Evolutionary conservation across 2,888 invertebrate species (phyloP).

Genomic region (Thereva nobilitata): DNA sequence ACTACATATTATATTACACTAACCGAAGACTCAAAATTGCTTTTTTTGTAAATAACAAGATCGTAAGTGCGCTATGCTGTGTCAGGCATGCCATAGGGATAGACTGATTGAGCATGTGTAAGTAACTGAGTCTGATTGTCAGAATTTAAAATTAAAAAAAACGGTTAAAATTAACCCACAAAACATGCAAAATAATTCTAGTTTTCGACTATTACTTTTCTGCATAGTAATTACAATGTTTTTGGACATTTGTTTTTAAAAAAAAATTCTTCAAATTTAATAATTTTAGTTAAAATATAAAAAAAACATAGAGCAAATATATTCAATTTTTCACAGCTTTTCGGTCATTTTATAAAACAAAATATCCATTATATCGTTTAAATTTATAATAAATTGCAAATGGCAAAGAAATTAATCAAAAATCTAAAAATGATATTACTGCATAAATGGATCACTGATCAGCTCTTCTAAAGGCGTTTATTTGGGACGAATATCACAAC

Average conservation of each 20-base stretch:
- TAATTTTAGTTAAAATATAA: slow-evolving; percentile 7
- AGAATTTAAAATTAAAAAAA: too few species aligned
- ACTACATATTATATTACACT: too few species aligned
- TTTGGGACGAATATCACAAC: slow-evolving; percentile 5
- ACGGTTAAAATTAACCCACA: too few species aligned
- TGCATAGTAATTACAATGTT: background rate
- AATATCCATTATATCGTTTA: slow-evolving; percentile 26
- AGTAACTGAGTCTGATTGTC: too few species aligned
- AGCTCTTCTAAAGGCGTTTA: slow-evolving; percentile 7
- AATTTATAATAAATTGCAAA: slow-evolving; percentile 24
- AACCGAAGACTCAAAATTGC: too few species aligned
- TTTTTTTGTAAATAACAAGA: too few species aligned
- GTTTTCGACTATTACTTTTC: background rate
- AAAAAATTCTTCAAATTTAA: slow-evolving; percentile 30
- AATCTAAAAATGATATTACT: slow-evolving; percentile 6
- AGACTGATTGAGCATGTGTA: too few species aligned
- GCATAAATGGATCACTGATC: too few species aligned
- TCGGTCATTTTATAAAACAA: slow-evolving; percentile 40
- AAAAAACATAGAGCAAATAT: slow-evolving; percentile 36
- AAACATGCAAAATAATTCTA: background rate
- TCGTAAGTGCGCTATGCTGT: too few species aligned
- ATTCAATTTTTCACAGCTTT: slow-evolving; percentile 42
- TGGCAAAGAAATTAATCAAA: slow-evolving; percentile 5
- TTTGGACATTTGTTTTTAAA: background rate
- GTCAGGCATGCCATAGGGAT: too few species aligned